A percentile compares a stretch with the other conserved stretches of the same genome.
Evolutionary conservation across 2,888 invertebrate genomes (phyloP).

Genomic region (Pediacus dermestoides): DNA sequence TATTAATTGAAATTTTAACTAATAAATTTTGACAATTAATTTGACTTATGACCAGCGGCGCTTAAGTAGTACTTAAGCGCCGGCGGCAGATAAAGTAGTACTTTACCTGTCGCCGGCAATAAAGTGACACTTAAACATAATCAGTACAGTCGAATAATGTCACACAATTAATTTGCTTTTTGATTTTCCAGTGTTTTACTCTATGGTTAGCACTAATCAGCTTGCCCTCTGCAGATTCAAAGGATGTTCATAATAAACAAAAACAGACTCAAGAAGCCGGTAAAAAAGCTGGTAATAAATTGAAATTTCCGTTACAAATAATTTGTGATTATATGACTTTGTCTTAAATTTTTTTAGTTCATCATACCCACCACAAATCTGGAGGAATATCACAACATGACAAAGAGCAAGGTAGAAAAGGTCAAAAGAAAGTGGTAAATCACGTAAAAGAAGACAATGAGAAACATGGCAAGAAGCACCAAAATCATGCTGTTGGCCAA

Average conservation of each 20-base stretch:
- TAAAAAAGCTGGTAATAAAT: background rate
- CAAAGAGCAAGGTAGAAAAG: conserved; percentile 39
- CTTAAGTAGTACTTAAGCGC: no score
- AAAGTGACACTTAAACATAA: no score
- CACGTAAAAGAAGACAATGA: conserved; percentile 40
- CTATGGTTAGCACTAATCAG: no score
- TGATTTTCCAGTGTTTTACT: no score
- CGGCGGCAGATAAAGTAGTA: no score
- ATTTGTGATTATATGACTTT: conserved; percentile 3
- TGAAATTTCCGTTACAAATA: background rate
- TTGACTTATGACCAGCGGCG: no score
- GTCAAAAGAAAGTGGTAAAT: conserved; percentile 32
- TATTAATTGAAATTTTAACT: no score
- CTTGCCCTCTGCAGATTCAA: background rate
- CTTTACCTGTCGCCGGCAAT: no score
- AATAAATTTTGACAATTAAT: no score
- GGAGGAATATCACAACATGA: conserved; percentile 40
- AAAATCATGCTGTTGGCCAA: conserved; percentile 33
- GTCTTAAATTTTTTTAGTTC: conserved; percentile 10
- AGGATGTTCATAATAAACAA: background rate
- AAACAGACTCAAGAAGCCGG: background rate
- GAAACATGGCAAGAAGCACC: conserved; percentile 42
- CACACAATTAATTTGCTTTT: no score
- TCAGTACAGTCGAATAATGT: no score
- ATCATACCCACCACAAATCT: conserved; percentile 29